A percentile compares a stretch with the other conserved stretches of the same genome.
These are phyloP conservation scores for Sesamia inferens DNA, from an alignment of 2,888 invertebrate genomes.

Conservation along the genomic window DNA sequence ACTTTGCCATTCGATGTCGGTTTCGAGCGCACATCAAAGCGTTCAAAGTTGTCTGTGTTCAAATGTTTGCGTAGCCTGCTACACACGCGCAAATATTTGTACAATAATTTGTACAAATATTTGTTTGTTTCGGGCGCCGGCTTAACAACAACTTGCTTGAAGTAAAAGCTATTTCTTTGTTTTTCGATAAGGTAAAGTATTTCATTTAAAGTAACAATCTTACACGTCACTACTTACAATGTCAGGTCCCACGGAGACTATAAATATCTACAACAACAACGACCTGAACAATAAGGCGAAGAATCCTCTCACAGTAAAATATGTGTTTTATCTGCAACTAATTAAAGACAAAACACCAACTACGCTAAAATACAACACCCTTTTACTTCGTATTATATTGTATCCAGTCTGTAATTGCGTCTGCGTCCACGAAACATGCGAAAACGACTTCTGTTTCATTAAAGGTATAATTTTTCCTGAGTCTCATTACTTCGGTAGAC, in stretches of 20 bases:
- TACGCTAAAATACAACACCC: conserved; percentile 55
- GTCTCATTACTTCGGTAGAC: conserved; percentile 79
- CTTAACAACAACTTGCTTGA: neutral
- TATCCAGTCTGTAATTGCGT: conserved; percentile 55
- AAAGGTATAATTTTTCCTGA: conserved; percentile 82
- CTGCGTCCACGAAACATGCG: conserved; percentile 56
- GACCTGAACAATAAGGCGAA: conserved; percentile 51
- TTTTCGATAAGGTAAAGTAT: neutral
- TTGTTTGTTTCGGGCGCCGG: no score
- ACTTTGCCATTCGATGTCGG: no score
- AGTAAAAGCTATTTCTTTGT: neutral
- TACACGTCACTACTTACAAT: conserved; percentile 13
- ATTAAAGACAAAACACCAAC: conserved; percentile 54
- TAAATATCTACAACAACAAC: conserved; percentile 39
- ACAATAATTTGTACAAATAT: no score
- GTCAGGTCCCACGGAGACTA: conserved; percentile 15
- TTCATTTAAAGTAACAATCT: conserved; percentile 10
- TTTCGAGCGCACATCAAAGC: no score
- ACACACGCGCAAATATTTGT: no score
- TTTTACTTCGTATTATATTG: conserved; percentile 56
- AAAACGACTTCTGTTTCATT: conserved; percentile 78
- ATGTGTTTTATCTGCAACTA: conserved; percentile 60
- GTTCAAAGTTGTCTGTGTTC: no score
- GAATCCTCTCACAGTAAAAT: conserved; percentile 53
- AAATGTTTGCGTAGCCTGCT: no score